Percentiles rank a stretch among this genome's conserved stretches.
Conservation (phyloP, 2,888 invertebrate genomes). For the Ochropleura plecta region DNA sequence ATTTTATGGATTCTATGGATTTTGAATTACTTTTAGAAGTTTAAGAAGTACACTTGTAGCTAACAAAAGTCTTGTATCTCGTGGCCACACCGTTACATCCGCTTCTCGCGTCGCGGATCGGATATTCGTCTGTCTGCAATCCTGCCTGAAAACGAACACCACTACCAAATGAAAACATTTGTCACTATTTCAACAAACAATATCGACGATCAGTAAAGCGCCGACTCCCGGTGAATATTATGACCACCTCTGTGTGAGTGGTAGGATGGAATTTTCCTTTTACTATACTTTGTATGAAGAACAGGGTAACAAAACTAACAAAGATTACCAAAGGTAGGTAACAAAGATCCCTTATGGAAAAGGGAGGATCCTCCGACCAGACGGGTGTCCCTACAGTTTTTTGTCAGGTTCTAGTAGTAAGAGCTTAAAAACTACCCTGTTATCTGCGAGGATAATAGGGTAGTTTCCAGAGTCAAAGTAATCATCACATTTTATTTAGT, state of each 20-base stretch:
- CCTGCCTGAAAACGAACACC: slow-evolving; percentile 68
- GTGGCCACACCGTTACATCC: slow-evolving; percentile 72
- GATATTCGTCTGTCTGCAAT: slow-evolving; percentile 84
- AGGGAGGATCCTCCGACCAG: too few relatives aligned
- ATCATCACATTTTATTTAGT: too few relatives aligned
- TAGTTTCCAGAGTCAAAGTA: too few relatives aligned
- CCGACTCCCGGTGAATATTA: neutral
- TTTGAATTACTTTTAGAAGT: neutral
- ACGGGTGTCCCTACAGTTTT: too few relatives aligned
- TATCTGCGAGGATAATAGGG: too few relatives aligned
- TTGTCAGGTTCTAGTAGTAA: too few relatives aligned
- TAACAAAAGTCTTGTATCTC: slow-evolving; percentile 35
- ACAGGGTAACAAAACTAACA: too few relatives aligned
- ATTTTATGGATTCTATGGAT: too few relatives aligned
- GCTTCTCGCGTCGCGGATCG: slow-evolving; percentile 75
- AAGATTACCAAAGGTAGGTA: too few relatives aligned
- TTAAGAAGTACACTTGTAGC: neutral
- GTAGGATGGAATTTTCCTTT: neutral
- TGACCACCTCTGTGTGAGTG: neutral
- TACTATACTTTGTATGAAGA: too few relatives aligned
- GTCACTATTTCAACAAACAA: slow-evolving; percentile 15
- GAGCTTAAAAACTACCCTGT: too few relatives aligned
- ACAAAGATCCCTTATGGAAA: too few relatives aligned
- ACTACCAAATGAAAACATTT: slow-evolving; percentile 53
- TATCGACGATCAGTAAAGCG: neutral